A percentile compares a stretch with the other conserved stretches of the same genome.
Evolutionary conservation across 2,113 vertebrate genomes (phyloP).

Genomic region (Poeciliopsis retropinna): DNA sequence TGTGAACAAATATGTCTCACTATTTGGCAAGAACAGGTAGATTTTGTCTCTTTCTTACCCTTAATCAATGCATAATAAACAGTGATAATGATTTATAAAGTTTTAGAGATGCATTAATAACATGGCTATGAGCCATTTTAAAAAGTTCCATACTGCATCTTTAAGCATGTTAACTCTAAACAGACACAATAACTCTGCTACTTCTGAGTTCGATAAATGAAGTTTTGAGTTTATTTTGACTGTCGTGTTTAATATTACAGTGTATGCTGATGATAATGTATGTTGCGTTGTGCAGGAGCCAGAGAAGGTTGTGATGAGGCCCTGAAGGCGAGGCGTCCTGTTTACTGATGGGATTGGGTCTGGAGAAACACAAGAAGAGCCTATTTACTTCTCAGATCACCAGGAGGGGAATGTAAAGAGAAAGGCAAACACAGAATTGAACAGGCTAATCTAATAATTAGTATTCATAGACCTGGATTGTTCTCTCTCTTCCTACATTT

Average conservation of each 20-base stretch:
- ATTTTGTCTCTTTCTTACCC: too few relatives aligned
- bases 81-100: too few relatives aligned
- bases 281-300: slow-evolving; percentile 46
- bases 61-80: too few relatives aligned
- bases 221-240: background rate
- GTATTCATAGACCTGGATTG: slow-evolving; percentile 46
- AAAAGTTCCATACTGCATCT: too few relatives aligned
- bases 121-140: too few relatives aligned
- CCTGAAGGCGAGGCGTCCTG: slow-evolving; percentile 40
- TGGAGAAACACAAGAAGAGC: slow-evolving; percentile 45
- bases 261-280: slow-evolving; percentile 34
- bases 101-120: too few relatives aligned
- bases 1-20: too few relatives aligned
- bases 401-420: slow-evolving; percentile 12
- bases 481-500: slow-evolving; percentile 15
- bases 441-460: slow-evolving; percentile 52
- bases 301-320: slow-evolving; percentile 43
- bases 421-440: background rate
- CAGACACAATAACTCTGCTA: background rate
- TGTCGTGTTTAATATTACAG: slow-evolving; percentile 34
- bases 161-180: background rate
- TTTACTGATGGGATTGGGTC: slow-evolving; percentile 55
- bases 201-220: background rate
- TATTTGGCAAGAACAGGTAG: too few relatives aligned
- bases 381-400: slow-evolving; percentile 45